Base-by-base conservation (phyloP, 2,797 vertebrate genomes). In the Coendou prehensilis region DNA sequence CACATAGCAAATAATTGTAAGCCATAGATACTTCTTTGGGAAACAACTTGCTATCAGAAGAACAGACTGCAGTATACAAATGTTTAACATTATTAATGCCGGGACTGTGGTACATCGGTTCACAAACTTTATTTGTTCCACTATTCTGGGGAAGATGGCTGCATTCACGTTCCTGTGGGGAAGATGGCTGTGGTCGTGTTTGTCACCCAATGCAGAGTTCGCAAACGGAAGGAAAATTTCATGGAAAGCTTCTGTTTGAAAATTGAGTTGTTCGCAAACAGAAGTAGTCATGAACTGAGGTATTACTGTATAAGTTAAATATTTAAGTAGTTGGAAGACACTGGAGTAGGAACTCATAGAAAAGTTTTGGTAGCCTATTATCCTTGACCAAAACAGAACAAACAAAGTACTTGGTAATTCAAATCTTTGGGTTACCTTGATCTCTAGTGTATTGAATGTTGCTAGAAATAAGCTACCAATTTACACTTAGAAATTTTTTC, bases 351-450 rank as follows among this genome's bases (percentile, higher is more conserved):
- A 75, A 88, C 8, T 71, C 56, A 78, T 47, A 89, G 76, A 85
- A 96, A 88, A 81, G 13, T 83, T 84, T 96, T 84, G 56, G 41
- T 78, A 67, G 20, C 22, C 4, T 89, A 71, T 89, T 87, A 75
- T 75, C 23, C 50, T 97, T 95, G 83, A 73, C 20, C 64, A 84
- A 81, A 67, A 45, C 8, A 91, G 63, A 91, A 17, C 26, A 90
- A 75, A 76, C 41, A 23, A 45, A 78, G 28, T 85, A 33, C 41
- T 56, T 82, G 2, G 11, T 83, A 18, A 87, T 50, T 96, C 17
- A 69, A 80, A 93, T 89, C 30, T 26, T 87, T 96, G 90, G 63
- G 28, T 92, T 95, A 22, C 23, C 28, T 95, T 97, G 57, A 83
- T 0, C 56, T 91, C 47, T 91, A 30, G 15, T 83, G 1, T 80